Evolutionary conservation across 2,113 vertebrate genomes (phyloP), one percentile per base, ranked within the genome.

Genomic region (Lophotis ruficrista): DNA sequence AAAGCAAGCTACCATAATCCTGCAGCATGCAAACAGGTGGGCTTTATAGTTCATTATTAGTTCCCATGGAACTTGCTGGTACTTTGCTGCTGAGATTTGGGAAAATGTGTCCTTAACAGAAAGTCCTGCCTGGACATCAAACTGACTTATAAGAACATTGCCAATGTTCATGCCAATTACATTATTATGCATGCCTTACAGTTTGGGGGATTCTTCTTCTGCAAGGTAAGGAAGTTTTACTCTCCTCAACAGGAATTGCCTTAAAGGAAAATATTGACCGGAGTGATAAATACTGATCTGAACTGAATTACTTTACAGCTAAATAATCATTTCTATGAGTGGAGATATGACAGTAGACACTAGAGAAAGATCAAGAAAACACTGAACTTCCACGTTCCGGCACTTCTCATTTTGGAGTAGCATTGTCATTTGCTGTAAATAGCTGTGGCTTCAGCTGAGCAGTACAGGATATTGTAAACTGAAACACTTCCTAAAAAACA

Each of bases 401-500:
- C 24, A 30, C 25, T 84, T 91, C 57, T 90, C 53, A 23, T 69
- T 68, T 61, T 65, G 58, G 48, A n/a, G 14, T 45, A 61, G 21
- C 35, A 61, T 69, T 92, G 54, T 31, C 37, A n/a, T 47, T 89
- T 89, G 65, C 93, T 94, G 54, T 80, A 96, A 94, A 94, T 91
- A 96, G 89, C 62, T 85, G 66, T 84, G 77, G 62, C 77, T 87
- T 97, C 41, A 8, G 81, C 70, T 80, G 83, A 65, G 45, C 60
- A 35, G 87, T 76, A 89, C 91, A 95, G 95, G 96, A 96, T 97
- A 85, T 82, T 87, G 95, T 92, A 91, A 92, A 87, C 21, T 85
- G 92, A 89, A 96, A 87, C 83, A 89, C 86, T 96, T 96, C 95
- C 95, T 94, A 79, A 85, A 87, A 83, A 93, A 95, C 53, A 96